phyloP scores from a whole-genome alignment of 2,888 invertebrate species.

The Melieria omissa region DNA sequence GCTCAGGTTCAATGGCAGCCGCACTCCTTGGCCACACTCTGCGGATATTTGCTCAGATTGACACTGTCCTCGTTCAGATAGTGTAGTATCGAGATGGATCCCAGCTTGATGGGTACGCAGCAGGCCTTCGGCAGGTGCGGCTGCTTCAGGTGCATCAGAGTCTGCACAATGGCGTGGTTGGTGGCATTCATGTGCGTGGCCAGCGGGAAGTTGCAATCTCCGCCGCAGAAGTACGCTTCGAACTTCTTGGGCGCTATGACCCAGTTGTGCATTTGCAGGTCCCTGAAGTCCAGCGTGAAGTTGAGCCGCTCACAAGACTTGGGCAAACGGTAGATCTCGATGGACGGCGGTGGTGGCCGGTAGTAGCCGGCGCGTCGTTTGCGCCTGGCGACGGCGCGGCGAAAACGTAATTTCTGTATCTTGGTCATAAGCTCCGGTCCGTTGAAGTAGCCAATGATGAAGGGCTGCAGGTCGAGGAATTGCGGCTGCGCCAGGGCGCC shows the following conservation, averaged over 20 bases:
- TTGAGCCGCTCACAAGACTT: conserved; percentile 87
- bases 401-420: conserved; percentile 64
- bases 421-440: conserved; percentile 71
- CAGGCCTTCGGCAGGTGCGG: conserved; percentile 89
- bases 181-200: conserved; percentile 94
- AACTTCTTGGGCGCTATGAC: conserved; percentile 96
- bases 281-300: conserved; percentile 90
- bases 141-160: conserved; percentile 85
- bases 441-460: conserved; percentile 90
- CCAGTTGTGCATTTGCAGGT: conserved; percentile 92
- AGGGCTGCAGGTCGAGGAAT: conserved; percentile 83
- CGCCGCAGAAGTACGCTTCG: conserved; percentile 91
- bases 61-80: conserved; percentile 90
- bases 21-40: conserved; percentile 96
- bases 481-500: conserved; percentile 62
- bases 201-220: conserved; percentile 92
- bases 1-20: conserved; percentile 82
- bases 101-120: conserved; percentile 90
- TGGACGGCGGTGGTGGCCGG: conserved; percentile 24
- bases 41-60: conserved; percentile 91
- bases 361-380: conserved; percentile 60
- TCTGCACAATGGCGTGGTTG: conserved; percentile 95
- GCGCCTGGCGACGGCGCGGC: conserved; percentile 60
- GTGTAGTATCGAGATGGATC: conserved; percentile 88
- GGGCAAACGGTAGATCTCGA: conserved; percentile 57